phyloP scores from a whole-genome alignment of 23 tunicate species.

The Botrylloides violaceus region DNA sequence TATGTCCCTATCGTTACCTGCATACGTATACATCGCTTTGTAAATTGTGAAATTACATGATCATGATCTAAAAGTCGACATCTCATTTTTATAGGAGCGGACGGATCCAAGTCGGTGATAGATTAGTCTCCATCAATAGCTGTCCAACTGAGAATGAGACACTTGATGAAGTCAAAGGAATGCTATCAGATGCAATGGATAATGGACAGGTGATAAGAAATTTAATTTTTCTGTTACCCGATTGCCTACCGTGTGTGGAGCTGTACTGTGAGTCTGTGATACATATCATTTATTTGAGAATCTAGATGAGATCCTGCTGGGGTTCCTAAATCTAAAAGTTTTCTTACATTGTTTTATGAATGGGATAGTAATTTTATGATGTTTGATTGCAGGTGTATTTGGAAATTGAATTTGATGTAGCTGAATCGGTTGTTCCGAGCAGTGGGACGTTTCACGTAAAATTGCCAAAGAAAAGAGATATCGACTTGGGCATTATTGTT shows the following conservation, averaged over 20 bases:
- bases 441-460: conserved; percentile 89
- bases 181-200: conserved; percentile 58
- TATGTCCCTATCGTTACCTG: too few species aligned
- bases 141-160: conserved; percentile 57
- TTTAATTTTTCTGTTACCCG: background rate
- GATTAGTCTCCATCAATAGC: conserved; percentile 62
- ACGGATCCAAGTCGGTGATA: conserved; percentile 76
- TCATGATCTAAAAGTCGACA: background rate
- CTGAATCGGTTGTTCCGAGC: conserved; percentile 94
- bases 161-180: conserved; percentile 69
- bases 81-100: conserved; percentile 43
- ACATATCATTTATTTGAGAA: too few species aligned
- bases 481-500: conserved; percentile 75
- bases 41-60: too few species aligned
- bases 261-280: too few species aligned
- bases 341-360: background rate
- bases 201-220: conserved; percentile 47
- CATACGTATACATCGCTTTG: too few species aligned
- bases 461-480: conserved; percentile 65
- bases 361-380: background rate
- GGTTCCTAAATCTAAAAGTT: too few species aligned
- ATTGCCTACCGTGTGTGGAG: too few species aligned
- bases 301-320: too few species aligned
- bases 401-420: conserved; percentile 90
- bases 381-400: conserved; percentile 71